Conservation (phyloP, 1,140 invertebrate species). For the Wiebesia pumilae region DNA sequence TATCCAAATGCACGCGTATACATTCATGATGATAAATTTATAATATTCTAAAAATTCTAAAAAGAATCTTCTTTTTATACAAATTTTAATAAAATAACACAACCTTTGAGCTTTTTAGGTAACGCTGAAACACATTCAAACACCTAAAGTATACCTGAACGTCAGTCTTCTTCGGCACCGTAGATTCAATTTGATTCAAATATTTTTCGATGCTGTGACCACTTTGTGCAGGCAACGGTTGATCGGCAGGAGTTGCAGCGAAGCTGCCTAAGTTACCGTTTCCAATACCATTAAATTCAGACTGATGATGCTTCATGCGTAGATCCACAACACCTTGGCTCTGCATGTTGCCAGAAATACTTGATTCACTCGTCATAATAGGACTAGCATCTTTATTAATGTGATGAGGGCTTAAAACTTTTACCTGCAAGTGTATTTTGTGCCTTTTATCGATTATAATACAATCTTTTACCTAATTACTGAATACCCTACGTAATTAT, state of each 20-base stretch:
- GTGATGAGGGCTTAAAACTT: slow-evolving; percentile 70
- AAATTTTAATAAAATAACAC: too few relatives aligned
- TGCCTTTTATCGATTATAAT: not conserved
- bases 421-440: slow-evolving; percentile 49
- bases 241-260: slow-evolving; percentile 62
- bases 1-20: too few relatives aligned
- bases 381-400: slow-evolving; percentile 74
- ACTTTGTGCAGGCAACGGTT: slow-evolving; percentile 76
- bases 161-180: slow-evolving; percentile 62
- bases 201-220: slow-evolving; percentile 78
- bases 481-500: too few relatives aligned
- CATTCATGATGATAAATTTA: too few relatives aligned
- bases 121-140: too few relatives aligned
- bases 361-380: slow-evolving; percentile 68
- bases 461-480: not conserved
- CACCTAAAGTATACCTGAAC: slow-evolving; percentile 30
- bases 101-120: too few relatives aligned
- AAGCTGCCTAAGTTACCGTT: slow-evolving; percentile 63
- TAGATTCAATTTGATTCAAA: slow-evolving; percentile 75
- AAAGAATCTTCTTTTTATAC: too few relatives aligned
- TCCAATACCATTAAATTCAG: slow-evolving; percentile 59
- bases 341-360: slow-evolving; percentile 59
- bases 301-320: slow-evolving; percentile 71
- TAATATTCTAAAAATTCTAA: too few relatives aligned
- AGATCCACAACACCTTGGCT: slow-evolving; percentile 71